phyloP scores from a whole-genome alignment of 2,797 vertebrate genomes.

The Arnoldichthys spilopterus region DNA sequence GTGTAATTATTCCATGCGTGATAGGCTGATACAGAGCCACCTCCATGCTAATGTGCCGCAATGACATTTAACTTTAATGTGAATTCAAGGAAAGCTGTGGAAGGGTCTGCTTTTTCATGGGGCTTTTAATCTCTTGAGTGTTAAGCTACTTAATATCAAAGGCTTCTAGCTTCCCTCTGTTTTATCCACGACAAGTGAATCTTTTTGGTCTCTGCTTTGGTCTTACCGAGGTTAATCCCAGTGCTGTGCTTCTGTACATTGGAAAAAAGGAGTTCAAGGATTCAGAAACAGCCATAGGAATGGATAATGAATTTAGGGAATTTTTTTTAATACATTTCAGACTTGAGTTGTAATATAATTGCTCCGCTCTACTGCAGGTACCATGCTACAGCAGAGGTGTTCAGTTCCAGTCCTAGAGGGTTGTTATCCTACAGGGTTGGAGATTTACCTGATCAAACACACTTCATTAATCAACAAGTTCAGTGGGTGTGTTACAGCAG shows the following conservation, averaged over 20 bases:
- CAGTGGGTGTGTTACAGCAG: too few relatives aligned
- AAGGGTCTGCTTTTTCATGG: slow-evolving; percentile 19
- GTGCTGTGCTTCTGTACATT: neutral
- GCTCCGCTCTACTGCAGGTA: too few relatives aligned
- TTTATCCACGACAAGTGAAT: slow-evolving; percentile 5
- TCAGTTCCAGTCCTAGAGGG: too few relatives aligned
- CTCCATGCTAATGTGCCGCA: slow-evolving; percentile 40
- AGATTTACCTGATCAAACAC: too few relatives aligned
- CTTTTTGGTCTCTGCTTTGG: slow-evolving; percentile 13
- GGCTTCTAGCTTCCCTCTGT: slow-evolving; percentile 5
- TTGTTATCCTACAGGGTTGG: too few relatives aligned
- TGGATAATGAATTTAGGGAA: neutral
- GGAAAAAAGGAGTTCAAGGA: neutral
- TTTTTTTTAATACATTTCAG: neutral
- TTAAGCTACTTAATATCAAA: slow-evolving; percentile 27
- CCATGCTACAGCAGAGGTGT: too few relatives aligned
- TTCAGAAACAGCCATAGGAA: neutral
- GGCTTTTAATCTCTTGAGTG: slow-evolving; percentile 34
- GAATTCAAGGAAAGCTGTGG: slow-evolving; percentile 31
- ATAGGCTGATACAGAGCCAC: slow-evolving; percentile 36
- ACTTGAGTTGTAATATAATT: neutral
- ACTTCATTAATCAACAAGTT: too few relatives aligned
- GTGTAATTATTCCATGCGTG: slow-evolving; percentile 39
- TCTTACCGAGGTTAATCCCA: neutral
- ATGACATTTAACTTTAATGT: slow-evolving; percentile 49